Evolutionary conservation across 2,888 invertebrate species (phyloP).

Genomic region (Volucella zonaria): DNA sequence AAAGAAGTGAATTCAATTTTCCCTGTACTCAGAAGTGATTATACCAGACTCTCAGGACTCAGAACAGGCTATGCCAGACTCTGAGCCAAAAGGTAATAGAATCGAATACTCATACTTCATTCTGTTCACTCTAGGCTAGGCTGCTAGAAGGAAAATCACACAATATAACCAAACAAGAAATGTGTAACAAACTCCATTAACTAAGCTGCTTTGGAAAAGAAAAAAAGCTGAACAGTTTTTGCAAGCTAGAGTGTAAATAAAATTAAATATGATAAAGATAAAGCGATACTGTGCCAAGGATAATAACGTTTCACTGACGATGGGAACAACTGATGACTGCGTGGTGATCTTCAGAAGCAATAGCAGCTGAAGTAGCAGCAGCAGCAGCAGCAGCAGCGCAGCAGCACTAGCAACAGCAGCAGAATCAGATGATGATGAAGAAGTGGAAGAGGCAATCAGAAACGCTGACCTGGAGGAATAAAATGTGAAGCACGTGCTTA

Average conservation of each 20-base stretch:
- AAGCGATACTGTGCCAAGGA: slow-evolving; percentile 67
- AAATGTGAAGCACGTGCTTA: slow-evolving; percentile 74
- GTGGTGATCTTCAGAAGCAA: slow-evolving; percentile 60
- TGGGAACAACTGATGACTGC: slow-evolving; percentile 55
- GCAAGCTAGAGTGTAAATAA: slow-evolving; percentile 26
- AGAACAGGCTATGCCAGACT: too few species aligned
- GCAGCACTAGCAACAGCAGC: slow-evolving; percentile 1
- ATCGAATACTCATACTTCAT: too few species aligned
- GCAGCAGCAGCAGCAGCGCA: slow-evolving; percentile 32
- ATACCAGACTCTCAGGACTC: too few species aligned
- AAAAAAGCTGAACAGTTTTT: not conserved
- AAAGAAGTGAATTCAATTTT: too few species aligned
- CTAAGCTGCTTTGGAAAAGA: not conserved
- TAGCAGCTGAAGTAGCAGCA: slow-evolving; percentile 29
- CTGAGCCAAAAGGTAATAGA: too few species aligned
- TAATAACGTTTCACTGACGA: slow-evolving; percentile 62
- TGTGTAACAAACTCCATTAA: too few species aligned
- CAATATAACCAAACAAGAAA: too few species aligned
- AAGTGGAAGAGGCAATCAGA: slow-evolving; percentile 69
- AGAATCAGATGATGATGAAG: slow-evolving; percentile 45
- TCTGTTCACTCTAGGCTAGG: too few species aligned
- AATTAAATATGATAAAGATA: slow-evolving; percentile 62
- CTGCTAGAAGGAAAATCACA: too few species aligned
- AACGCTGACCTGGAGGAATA: slow-evolving; percentile 73
- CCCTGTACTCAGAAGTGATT: too few species aligned